Conservation (phyloP, 1,140 invertebrate species). For the Goniozus legneri region DNA sequence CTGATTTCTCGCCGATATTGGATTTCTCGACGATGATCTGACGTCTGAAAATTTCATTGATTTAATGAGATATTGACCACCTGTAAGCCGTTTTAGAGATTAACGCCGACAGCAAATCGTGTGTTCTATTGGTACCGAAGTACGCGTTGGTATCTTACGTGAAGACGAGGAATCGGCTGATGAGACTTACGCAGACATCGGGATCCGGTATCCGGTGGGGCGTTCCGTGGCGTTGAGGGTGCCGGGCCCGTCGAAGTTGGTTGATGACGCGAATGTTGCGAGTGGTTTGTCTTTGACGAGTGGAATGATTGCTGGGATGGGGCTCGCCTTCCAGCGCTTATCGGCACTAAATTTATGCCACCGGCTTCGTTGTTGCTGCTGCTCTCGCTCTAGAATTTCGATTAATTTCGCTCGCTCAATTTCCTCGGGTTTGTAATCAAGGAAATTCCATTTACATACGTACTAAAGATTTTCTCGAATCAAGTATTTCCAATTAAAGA, state of each 20-base stretch:
- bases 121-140: too few species aligned
- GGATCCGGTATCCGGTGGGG: slow-evolving; percentile 30
- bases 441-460: background rate
- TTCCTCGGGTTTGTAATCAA: too few species aligned
- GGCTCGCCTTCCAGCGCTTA: slow-evolving; percentile 25
- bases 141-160: too few species aligned
- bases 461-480: too few species aligned
- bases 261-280: slow-evolving; percentile 31
- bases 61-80: slow-evolving; percentile 1
- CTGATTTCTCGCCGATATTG: slow-evolving; percentile 53
- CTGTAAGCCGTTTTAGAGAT: too few species aligned
- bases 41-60: slow-evolving; percentile 39
- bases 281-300: slow-evolving; percentile 45
- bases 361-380: slow-evolving; percentile 37
- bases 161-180: too few species aligned
- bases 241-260: slow-evolving; percentile 18
- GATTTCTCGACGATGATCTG: slow-evolving; percentile 44
- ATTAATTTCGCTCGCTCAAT: too few species aligned
- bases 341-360: slow-evolving; percentile 28
- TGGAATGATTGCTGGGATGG: slow-evolving; percentile 46
- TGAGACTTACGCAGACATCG: slow-evolving; percentile 45
- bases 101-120: too few species aligned
- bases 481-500: too few species aligned
- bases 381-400: slow-evolving; percentile 31
- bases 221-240: slow-evolving; percentile 29